Conservation (phyloP, 2,888 invertebrate species). For the Lymantria dispar region DNA sequence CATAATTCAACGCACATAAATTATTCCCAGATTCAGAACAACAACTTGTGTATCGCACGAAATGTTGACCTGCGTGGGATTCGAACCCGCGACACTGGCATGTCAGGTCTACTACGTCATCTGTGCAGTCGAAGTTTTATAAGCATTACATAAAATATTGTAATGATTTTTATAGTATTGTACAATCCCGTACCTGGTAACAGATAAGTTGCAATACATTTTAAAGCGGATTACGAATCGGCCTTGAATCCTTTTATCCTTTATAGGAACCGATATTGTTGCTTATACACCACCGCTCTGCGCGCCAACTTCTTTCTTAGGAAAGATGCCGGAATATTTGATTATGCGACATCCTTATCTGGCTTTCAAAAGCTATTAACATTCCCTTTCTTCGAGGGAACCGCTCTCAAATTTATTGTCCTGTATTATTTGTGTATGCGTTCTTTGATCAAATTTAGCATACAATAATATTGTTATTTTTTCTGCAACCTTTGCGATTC, state of each 20-base stretch:
- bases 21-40: no score
- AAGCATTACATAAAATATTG: no score
- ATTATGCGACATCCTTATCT: constrained; percentile 68
- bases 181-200: constrained; percentile 39
- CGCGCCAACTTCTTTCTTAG: constrained; percentile 58
- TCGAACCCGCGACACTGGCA: no score
- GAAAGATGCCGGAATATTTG: constrained; percentile 73
- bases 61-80: no score
- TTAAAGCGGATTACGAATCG: constrained; percentile 63
- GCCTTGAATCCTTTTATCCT: constrained; percentile 66
- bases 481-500: constrained; percentile 20
- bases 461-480: constrained; percentile 26
- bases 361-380: constrained; percentile 67
- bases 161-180: constrained; percentile 22
- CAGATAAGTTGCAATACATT: constrained; percentile 52
- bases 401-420: constrained; percentile 51
- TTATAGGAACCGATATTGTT: constrained; percentile 71
- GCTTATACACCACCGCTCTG: constrained; percentile 64
- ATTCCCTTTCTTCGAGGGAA: constrained; percentile 47
- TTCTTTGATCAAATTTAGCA: constrained; percentile 36
- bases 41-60: no score
- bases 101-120: no score
- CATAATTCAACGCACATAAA: no score
- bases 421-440: constrained; percentile 39
- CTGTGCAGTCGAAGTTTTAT: no score